Conservation (phyloP, 2,797 vertebrate genomes). For the Lithobates sylvaticus region DNA sequence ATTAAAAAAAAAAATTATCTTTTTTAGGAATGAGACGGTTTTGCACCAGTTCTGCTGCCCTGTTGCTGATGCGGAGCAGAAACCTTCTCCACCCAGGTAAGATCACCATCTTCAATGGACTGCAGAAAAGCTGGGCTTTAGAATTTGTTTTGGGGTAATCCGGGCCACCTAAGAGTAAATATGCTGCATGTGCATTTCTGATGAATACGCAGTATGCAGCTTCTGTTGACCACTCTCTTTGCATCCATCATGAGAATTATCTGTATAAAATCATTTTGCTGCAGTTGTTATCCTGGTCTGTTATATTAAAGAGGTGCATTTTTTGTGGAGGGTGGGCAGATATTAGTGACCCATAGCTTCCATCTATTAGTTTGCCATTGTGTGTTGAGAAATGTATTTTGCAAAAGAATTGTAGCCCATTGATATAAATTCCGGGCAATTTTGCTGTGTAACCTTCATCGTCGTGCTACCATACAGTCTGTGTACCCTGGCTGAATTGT, state of each 20-base stretch:
- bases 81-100: conserved; percentile 79
- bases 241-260: background rate
- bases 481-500: too few species aligned
- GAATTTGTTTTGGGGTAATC: background rate
- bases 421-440: background rate
- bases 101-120: background rate
- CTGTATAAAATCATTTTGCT: background rate
- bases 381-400: background rate
- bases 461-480: background rate
- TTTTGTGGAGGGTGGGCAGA: background rate
- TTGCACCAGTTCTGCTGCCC: conserved; percentile 99
- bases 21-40: conserved; percentile 92
- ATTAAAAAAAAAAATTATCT: conserved; percentile 49
- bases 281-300: background rate
- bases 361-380: background rate
- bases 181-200: too few species aligned
- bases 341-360: background rate
- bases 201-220: too few species aligned
- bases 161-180: too few species aligned
- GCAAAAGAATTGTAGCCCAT: background rate
- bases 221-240: too few species aligned
- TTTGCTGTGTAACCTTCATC: background rate
- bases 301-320: background rate
- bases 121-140: background rate
- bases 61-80: conserved; percentile 90